Conservation (phyloP, 2,113 vertebrate species). For the Balaeniceps rex region DNA sequence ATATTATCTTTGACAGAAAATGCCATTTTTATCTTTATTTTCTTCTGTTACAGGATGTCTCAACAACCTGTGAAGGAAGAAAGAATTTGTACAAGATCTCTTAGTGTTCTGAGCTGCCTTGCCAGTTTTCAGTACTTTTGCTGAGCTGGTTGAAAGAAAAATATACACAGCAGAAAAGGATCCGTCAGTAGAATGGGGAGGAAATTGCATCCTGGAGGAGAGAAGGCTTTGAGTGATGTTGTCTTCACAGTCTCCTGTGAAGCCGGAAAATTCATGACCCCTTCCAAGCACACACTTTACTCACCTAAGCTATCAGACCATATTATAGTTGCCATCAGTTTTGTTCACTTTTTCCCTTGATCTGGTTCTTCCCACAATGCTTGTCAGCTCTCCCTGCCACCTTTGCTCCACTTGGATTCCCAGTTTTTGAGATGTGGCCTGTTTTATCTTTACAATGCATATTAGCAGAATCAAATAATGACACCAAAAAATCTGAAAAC, state of each 20-base stretch:
- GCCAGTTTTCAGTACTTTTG: constrained; percentile 13
- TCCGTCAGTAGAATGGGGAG: neutral
- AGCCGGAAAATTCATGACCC: neutral
- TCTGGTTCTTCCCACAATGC: neutral
- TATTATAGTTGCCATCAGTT: neutral
- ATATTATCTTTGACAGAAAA: constrained; percentile 20
- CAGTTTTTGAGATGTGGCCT: neutral
- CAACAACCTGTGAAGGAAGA: constrained; percentile 19
- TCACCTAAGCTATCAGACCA: neutral
- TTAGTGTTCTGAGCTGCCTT: neutral
- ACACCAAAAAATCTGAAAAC: neutral
- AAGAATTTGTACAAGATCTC: constrained; percentile 20
- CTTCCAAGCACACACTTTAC: neutral
- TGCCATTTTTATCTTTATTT: neutral
- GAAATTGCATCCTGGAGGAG: constrained; percentile 13
- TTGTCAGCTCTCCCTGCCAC: neutral
- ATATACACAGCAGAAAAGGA: constrained; percentile 14
- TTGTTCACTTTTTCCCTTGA: neutral
- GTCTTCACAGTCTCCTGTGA: neutral
- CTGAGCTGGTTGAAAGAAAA: constrained; percentile 50
- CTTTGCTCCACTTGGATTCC: neutral
- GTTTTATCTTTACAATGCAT: neutral
- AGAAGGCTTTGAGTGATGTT: constrained; percentile 21
- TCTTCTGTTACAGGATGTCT: neutral
- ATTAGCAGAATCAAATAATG: neutral